phyloP scores from a whole-genome alignment of 2,113 vertebrate species.

The Ailurus styani region DNA sequence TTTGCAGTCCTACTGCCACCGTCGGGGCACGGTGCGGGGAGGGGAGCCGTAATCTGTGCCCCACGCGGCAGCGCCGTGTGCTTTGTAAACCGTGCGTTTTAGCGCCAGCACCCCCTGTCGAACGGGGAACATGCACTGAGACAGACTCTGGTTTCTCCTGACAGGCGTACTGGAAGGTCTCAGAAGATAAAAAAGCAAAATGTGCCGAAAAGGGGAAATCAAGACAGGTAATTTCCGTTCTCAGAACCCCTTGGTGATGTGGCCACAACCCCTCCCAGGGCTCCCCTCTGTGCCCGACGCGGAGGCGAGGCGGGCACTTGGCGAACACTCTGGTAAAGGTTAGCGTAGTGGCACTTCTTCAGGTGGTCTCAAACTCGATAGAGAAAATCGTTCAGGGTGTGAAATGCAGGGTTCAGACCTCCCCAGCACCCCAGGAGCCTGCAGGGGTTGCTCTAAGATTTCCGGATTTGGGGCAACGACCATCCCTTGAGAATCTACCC shows the following conservation, averaged over 20 bases:
- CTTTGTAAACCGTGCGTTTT: neutral
- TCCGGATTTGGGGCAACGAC: neutral
- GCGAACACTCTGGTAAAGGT: neutral
- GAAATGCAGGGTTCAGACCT: neutral
- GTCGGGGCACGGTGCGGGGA: no score
- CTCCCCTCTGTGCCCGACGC: fast-evolving
- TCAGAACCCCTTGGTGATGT: neutral
- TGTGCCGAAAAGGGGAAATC: conserved; percentile 96
- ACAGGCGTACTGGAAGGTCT: conserved; percentile 92
- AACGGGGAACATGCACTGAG: neutral
- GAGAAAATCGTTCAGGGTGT: neutral
- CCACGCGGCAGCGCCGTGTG: fast-evolving
- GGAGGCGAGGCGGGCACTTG: fast-evolving
- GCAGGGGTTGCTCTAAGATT: no score
- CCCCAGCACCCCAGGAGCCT: fast-evolving
- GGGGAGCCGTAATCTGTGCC: no score
- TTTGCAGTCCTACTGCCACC: neutral
- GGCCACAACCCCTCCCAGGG: fast-evolving
- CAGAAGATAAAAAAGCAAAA: conserved; percentile 84
- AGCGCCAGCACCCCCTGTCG: neutral
- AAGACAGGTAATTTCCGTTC: conserved; percentile 87
- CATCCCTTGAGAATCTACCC: neutral
- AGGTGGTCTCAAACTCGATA: neutral
- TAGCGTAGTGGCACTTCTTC: neutral
- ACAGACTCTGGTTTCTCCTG: neutral